Percentiles rank a stretch among this genome's conserved stretches.
Evolutionary conservation across 2,113 vertebrate genomes (phyloP).

Genomic region (Aldabrachelys gigantea): DNA sequence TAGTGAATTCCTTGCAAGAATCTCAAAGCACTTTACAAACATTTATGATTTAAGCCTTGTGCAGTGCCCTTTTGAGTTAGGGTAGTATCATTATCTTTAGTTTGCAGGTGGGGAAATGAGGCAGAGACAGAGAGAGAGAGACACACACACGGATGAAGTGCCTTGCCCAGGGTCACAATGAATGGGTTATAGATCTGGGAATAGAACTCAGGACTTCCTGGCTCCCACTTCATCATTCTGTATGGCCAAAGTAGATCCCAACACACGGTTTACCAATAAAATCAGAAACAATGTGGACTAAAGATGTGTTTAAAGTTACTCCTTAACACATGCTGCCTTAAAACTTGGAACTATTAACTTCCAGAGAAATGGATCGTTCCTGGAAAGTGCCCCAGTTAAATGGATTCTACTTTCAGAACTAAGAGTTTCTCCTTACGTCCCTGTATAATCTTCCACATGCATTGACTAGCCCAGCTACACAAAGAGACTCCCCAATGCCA

Average conservation of each 20-base stretch:
- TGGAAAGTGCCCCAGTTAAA: slow-evolving; percentile 11
- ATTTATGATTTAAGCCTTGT: neutral
- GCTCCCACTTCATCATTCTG: neutral
- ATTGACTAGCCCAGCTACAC: neutral
- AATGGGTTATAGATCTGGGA: neutral
- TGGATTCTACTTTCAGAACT: neutral
- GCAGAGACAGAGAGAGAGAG: neutral
- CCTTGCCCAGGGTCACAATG: neutral
- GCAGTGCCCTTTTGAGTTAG: neutral
- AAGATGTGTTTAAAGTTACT: rapidly evolving
- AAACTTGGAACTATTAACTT: neutral
- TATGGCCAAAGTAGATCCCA: neutral
- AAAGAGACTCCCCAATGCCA: neutral
- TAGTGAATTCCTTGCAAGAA: neutral
- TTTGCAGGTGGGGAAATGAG: neutral
- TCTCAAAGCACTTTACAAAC: rapidly evolving
- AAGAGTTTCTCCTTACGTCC: slow-evolving; percentile 11
- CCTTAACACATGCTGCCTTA: neutral
- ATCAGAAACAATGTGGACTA: neutral
- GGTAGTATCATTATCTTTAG: neutral
- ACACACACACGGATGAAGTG: too few species aligned
- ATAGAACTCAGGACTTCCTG: neutral
- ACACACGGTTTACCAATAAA: neutral
- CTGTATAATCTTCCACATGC: neutral
- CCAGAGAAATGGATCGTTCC: neutral